Evolutionary conservation across 2,888 invertebrate species (phyloP).

Genomic region (Tillus elongatus): DNA sequence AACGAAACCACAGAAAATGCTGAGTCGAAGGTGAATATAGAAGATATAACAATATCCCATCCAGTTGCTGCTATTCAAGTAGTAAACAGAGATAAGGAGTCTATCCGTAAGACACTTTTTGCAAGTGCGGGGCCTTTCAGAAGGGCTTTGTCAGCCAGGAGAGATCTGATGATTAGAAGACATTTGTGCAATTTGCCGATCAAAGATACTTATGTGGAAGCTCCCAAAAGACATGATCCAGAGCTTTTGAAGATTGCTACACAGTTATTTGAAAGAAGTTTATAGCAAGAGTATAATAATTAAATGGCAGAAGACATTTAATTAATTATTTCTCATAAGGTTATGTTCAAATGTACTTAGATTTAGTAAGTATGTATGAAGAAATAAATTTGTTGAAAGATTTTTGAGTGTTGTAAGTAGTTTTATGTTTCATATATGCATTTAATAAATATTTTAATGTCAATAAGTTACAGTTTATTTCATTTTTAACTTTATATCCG

Average conservation of each 20-base stretch:
- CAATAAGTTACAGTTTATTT: too few species aligned
- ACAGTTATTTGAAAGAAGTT: constrained; percentile 36
- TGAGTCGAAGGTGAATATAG: constrained; percentile 27
- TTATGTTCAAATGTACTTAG: too few species aligned
- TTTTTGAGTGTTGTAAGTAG: too few species aligned
- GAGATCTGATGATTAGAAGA: constrained; percentile 65
- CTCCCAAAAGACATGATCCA: constrained; percentile 38
- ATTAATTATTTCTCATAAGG: too few species aligned
- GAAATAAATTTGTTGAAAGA: too few species aligned
- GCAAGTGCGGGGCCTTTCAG: constrained; percentile 65
- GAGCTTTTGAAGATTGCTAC: constrained; percentile 37
- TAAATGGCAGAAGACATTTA: too few species aligned
- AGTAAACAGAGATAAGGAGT: constrained; percentile 50
- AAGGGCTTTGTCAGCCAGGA: constrained; percentile 68
- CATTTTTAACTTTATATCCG: too few species aligned
- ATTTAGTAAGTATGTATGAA: too few species aligned
- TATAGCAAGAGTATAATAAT: too few species aligned
- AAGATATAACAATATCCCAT: constrained; percentile 35
- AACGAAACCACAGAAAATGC: constrained; percentile 9
- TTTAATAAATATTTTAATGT: too few species aligned
- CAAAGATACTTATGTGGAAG: constrained; percentile 45
- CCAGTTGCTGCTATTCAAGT: constrained; percentile 55
- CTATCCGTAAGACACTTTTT: constrained; percentile 54
- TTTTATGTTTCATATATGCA: too few species aligned
- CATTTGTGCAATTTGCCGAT: constrained; percentile 61